Base-by-base conservation (phyloP, 2,888 invertebrate species). In the Nematopogon swammerdamellus region DNA sequence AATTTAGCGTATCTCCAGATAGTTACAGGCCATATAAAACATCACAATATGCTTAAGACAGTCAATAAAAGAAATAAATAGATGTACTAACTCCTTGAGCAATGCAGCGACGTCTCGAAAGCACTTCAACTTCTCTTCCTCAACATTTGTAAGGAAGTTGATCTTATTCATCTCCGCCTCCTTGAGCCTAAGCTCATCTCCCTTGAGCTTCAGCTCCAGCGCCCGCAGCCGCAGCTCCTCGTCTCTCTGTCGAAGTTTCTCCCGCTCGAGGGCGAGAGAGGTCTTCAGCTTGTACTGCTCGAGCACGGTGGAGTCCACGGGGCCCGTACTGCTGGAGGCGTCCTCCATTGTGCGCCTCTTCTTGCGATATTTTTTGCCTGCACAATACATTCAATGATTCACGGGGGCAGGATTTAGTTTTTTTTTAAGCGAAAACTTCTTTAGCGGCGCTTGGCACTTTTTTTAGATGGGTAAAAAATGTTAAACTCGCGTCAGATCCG, bases 111-210 rank as follows among this genome's bases (percentile, higher is more conserved):
- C 64, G 20, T 65, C 65, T 54, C 54, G 60, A 52, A 65, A 65
- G 53, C 62, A 65, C 44, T 63, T 65, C 0, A 65, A 48, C 54
- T 65, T 65, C 49, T 65, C 65, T 25, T 65, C 65, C 47, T 65
- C 65, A 48, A 65, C 57, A 48, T 56, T 63, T 14, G 64, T 65
- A 43, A 65, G 55, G 52, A 63, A 61, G 25, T 64, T 65, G 4
- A 65, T 61, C 58, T 65, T 65, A 44, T 62, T 63, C 61, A 65
- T 65, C 50, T 65, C 66, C 5, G 59, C 57, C 53, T 65, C 66
- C 48, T 65, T 63, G 49, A 65, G 50, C 56, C 58, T 60, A 49
- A 65, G 55, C 45, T 65, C 65, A 44, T 65, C 65, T 55, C 62
- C 63, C 57, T 63, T 65, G 1, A 65, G 50, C 29, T 65, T 65